Conservation (phyloP, 2,113 vertebrate genomes). For the Gopherus flavomarginatus region DNA sequence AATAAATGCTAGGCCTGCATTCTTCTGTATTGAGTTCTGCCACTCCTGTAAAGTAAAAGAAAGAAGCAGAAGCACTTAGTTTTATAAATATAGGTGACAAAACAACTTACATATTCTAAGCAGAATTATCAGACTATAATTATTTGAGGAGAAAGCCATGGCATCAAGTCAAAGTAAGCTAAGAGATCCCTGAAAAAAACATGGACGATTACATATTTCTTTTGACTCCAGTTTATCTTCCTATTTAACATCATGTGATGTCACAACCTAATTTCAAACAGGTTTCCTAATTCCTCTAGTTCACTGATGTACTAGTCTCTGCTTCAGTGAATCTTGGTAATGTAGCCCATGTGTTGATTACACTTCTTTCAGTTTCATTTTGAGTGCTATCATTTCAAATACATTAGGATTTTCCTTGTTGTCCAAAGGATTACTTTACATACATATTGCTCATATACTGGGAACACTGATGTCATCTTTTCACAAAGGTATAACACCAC, state of each 20-base stretch:
- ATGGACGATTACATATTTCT: neutral
- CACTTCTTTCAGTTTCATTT: neutral
- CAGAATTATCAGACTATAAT: slow-evolving; percentile 47
- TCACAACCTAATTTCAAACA: neutral
- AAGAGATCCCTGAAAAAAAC: neutral
- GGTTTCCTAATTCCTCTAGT: neutral
- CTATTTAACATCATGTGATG: neutral
- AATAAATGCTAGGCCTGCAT: slow-evolving; percentile 91
- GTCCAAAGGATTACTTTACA: neutral
- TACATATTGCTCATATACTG: neutral
- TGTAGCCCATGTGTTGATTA: neutral
- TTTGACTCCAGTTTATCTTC: neutral
- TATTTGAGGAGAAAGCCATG: slow-evolving; percentile 4
- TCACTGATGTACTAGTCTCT: neutral
- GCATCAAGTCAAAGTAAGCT: neutral
- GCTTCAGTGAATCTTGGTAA: neutral
- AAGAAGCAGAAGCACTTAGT: neutral
- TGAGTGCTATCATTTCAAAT: neutral
- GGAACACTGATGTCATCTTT: neutral
- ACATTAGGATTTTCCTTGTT: accelerated
- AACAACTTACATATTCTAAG: neutral
- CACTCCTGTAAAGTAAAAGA: slow-evolving; percentile 83
- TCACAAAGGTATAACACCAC: neutral
- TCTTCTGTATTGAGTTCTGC: slow-evolving; percentile 97
- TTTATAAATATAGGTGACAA: neutral